phyloP scores from a whole-genome alignment of 2,888 invertebrate species.

The Callyntrura guangdongensis region DNA sequence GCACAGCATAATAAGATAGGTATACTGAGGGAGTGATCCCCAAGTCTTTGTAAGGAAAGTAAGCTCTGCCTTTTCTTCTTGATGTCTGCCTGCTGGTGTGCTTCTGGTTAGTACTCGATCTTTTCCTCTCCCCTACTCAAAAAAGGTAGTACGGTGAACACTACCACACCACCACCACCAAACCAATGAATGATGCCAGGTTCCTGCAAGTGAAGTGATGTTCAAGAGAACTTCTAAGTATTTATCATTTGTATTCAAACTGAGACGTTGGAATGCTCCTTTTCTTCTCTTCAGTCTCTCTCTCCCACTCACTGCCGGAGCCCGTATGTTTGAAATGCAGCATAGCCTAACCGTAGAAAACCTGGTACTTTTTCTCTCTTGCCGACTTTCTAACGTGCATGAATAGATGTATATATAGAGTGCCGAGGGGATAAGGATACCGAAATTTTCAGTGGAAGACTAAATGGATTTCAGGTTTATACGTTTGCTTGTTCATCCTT shows the following conservation, averaged over 20 bases:
- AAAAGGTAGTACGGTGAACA: not conserved
- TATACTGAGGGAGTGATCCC: not conserved
- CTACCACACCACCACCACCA: constrained; percentile 4
- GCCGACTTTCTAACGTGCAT: not conserved
- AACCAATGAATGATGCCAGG: constrained; percentile 40
- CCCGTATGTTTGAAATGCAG: constrained; percentile 3
- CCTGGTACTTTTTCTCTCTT: not conserved
- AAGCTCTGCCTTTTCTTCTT: constrained; percentile 62
- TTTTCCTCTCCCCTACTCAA: not conserved
- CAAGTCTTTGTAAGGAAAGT: constrained; percentile 3
- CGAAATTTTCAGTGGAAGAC: constrained; percentile 66
- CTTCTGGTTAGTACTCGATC: constrained; percentile 21
- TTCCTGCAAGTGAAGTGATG: constrained; percentile 58
- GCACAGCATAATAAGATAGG: constrained; percentile 5
- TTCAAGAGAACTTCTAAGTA: constrained; percentile 68
- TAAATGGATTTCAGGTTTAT: constrained; percentile 62
- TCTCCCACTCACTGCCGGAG: constrained; percentile 15
- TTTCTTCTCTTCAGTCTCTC: constrained; percentile 35
- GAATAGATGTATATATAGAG: constrained; percentile 10
- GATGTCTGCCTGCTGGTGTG: constrained; percentile 31
- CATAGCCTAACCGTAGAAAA: not conserved
- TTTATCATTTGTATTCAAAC: constrained; percentile 76
- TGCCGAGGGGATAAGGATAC: constrained; percentile 66
- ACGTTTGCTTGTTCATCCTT: constrained; percentile 11
- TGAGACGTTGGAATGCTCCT: constrained; percentile 72